Evolutionary conservation across 2,888 invertebrate species (phyloP).

Genomic region (Sinodicranocentrus sp.): DNA sequence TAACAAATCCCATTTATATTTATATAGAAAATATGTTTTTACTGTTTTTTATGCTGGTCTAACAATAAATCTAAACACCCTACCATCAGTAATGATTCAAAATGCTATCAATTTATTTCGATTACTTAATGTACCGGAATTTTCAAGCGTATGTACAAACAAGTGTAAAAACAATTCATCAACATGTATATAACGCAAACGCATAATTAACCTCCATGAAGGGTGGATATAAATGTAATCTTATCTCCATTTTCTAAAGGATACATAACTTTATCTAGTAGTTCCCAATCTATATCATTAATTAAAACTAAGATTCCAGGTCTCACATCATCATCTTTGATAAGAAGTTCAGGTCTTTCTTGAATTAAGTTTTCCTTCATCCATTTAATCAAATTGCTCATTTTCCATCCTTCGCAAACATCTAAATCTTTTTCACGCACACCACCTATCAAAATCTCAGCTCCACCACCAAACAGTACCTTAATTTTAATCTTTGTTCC

Average conservation of each 20-base stretch:
- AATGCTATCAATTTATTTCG: too few relatives aligned
- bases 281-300: slow-evolving; percentile 98
- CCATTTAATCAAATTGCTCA: slow-evolving; percentile 88
- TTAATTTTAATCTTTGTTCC: slow-evolving; percentile 37
- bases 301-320: slow-evolving; percentile 96
- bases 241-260: slow-evolving; percentile 78
- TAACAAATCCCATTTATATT: too few relatives aligned
- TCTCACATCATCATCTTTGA: slow-evolving; percentile 78
- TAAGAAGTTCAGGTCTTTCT: slow-evolving; percentile 86
- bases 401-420: slow-evolving; percentile 81
- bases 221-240: slow-evolving; percentile 80
- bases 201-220: slow-evolving; percentile 80
- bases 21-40: too few relatives aligned
- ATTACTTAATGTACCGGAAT: too few relatives aligned
- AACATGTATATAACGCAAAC: too few relatives aligned
- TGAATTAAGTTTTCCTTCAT: slow-evolving; percentile 90
- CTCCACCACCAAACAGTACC: slow-evolving; percentile 79
- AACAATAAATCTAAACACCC: too few relatives aligned
- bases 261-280: slow-evolving; percentile 82
- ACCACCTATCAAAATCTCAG: slow-evolving; percentile 80
- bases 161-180: too few relatives aligned
- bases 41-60: too few relatives aligned
- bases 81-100: too few relatives aligned
- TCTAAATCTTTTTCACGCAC: slow-evolving; percentile 77
- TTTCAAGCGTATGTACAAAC: too few relatives aligned